phyloP scores from a whole-genome alignment of 2,113 vertebrate species.

The Myrmecobius fasciatus region DNA sequence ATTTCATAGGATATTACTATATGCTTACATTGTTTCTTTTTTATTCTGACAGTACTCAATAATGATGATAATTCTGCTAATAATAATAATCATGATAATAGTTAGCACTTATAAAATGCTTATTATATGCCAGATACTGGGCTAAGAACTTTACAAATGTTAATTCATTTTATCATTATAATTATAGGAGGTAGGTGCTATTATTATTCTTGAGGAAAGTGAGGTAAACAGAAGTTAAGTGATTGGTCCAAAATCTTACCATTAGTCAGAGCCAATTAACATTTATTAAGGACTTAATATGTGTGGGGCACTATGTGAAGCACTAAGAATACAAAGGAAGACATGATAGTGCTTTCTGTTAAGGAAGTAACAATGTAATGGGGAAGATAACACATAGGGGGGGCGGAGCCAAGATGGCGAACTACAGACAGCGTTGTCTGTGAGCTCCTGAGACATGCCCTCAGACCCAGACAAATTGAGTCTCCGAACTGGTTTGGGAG shows the following conservation, averaged over 20 bases:
- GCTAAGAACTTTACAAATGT: not conserved
- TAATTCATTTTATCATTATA: not conserved
- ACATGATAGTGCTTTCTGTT: not conserved
- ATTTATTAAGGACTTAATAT: not conserved
- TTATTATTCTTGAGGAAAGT: not conserved
- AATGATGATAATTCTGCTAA: not conserved
- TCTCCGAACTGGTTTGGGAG: too few species aligned
- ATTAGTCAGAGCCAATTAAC: not conserved
- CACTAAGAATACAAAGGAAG: not conserved
- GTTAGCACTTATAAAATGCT: not conserved
- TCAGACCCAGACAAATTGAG: too few species aligned
- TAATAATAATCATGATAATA: not conserved
- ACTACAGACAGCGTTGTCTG: too few species aligned
- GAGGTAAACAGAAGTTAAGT: not conserved
- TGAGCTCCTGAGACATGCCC: too few species aligned
- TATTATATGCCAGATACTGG: not conserved
- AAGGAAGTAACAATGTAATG: not conserved
- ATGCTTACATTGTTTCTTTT: too few species aligned
- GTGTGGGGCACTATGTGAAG: not conserved
- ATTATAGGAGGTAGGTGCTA: not conserved
- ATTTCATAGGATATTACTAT: not conserved
- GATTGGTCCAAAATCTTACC: not conserved
- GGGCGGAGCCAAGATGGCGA: too few species aligned
- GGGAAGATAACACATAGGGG: not conserved
- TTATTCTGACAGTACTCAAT: too few species aligned